Percentiles rank a stretch among this genome's conserved stretches.
Evolutionary conservation across 2,797 vertebrate genomes (phyloP).

Genomic region (Spinibarbus caldwelli): DNA sequence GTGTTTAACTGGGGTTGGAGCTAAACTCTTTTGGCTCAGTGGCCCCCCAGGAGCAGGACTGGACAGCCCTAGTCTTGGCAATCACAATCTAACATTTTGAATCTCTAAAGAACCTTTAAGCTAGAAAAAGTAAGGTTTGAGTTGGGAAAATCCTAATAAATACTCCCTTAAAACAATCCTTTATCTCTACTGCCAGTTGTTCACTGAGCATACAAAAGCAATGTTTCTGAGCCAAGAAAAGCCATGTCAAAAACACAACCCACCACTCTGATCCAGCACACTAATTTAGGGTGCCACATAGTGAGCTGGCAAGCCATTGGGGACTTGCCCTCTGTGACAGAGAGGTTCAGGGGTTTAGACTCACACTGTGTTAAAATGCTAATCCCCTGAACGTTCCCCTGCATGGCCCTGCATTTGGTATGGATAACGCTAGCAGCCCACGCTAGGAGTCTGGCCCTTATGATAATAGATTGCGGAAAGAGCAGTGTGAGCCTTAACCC

Average conservation of each 20-base stretch:
- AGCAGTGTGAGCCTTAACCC: slow-evolving; percentile 68
- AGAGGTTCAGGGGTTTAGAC: slow-evolving; percentile 60
- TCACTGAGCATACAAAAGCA: background rate
- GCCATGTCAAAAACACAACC: slow-evolving; percentile 19
- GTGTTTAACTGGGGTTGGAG: background rate
- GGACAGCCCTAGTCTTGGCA: background rate
- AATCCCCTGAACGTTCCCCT: slow-evolving; percentile 72
- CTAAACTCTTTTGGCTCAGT: background rate
- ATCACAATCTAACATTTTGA: background rate
- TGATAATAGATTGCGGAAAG: slow-evolving; percentile 73
- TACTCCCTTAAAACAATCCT: background rate
- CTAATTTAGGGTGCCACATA: slow-evolving; percentile 52
- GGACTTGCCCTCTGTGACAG: slow-evolving; percentile 64
- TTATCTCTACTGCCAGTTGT: slow-evolving; percentile 7
- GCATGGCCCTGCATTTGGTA: slow-evolving; percentile 66
- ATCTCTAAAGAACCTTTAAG: background rate
- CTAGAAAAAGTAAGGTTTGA: background rate
- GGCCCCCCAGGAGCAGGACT: no score
- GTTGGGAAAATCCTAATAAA: background rate
- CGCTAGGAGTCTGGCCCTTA: slow-evolving; percentile 73
- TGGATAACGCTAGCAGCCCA: slow-evolving; percentile 65
- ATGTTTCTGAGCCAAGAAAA: background rate
- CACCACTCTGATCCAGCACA: slow-evolving; percentile 30
- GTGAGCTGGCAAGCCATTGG: slow-evolving; percentile 51
- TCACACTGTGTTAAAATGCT: slow-evolving; percentile 72